A percentile compares a stretch with the other conserved stretches of the same genome.
Conservation (phyloP, 2,797 vertebrate genomes). For the Megalops cyprinoides region DNA sequence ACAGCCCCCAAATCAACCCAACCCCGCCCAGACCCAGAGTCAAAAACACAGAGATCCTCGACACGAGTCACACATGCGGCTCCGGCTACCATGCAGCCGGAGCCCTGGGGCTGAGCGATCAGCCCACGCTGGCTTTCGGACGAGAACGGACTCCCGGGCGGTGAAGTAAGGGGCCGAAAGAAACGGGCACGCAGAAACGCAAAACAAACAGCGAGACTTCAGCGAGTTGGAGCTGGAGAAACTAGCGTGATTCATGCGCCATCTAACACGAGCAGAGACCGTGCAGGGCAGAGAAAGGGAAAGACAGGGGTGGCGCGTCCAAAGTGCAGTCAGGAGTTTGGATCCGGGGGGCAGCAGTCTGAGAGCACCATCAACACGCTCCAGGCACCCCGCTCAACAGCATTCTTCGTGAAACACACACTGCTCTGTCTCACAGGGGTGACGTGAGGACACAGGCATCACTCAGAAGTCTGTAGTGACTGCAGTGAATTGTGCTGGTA, state of each 20-base stretch:
- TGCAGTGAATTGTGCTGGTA: too few relatives aligned
- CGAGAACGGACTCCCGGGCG: too few relatives aligned
- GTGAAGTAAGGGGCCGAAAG: slow-evolving; percentile 50
- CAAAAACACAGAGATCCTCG: neutral
- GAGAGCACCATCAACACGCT: slow-evolving; percentile 17
- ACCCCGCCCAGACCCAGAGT: too few relatives aligned
- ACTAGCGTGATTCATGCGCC: slow-evolving; percentile 31
- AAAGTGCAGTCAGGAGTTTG: slow-evolving; percentile 7
- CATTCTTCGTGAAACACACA: neutral
- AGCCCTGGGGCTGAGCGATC: too few relatives aligned
- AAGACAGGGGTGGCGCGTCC: slow-evolving; percentile 19
- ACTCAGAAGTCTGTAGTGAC: too few relatives aligned
- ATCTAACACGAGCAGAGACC: neutral
- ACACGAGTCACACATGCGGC: too few relatives aligned
- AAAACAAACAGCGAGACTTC: slow-evolving; percentile 48
- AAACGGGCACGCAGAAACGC: slow-evolving; percentile 46
- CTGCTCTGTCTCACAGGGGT: neutral
- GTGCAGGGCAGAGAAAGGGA: neutral
- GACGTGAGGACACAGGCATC: neutral
- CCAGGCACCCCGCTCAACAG: neutral
- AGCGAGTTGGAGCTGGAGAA: slow-evolving; percentile 36
- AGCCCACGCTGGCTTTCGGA: too few relatives aligned
- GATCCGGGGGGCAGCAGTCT: neutral
- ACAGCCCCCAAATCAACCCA: neutral
- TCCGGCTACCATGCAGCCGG: too few relatives aligned